Percentiles rank a stretch among this genome's conserved stretches.
Conservation (phyloP, 2,888 invertebrate genomes). For the Troides oblongomaculatus region DNA sequence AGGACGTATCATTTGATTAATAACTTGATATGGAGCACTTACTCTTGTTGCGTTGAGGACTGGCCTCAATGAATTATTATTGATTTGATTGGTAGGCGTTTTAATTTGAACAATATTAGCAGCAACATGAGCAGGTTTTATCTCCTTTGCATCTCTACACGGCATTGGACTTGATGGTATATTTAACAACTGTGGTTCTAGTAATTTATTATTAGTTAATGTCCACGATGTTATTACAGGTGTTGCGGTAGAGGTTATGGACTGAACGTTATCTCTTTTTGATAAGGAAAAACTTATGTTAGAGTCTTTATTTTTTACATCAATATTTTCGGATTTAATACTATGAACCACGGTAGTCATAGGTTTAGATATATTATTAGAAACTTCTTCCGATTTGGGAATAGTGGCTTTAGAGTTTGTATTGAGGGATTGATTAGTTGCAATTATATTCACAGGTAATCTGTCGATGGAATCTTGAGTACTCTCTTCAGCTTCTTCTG, state of each 20-base stretch:
- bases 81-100: constrained; percentile 52
- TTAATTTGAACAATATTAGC: constrained; percentile 73
- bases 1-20: constrained; percentile 66
- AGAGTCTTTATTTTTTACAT: constrained; percentile 45
- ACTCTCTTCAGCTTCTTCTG: constrained; percentile 85
- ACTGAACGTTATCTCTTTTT: constrained; percentile 57
- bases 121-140: constrained; percentile 61
- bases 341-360: constrained; percentile 43
- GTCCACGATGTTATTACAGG: constrained; percentile 81
- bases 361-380: constrained; percentile 73
- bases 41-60: constrained; percentile 58
- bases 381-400: constrained; percentile 60
- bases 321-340: constrained; percentile 53
- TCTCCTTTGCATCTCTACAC: constrained; percentile 56
- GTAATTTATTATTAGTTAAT: constrained; percentile 68
- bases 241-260: constrained; percentile 66
- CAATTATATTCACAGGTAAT: constrained; percentile 61
- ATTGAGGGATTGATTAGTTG: constrained; percentile 54
- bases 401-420: constrained; percentile 48
- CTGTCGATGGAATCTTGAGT: constrained; percentile 68
- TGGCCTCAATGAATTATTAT: constrained; percentile 56
- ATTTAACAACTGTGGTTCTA: constrained; percentile 65
- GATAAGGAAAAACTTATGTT: constrained; percentile 47
- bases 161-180: constrained; percentile 49
- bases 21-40: constrained; percentile 67